phyloP scores from a whole-genome alignment of 2,113 vertebrate genomes.

The Perca schrenkii region DNA sequence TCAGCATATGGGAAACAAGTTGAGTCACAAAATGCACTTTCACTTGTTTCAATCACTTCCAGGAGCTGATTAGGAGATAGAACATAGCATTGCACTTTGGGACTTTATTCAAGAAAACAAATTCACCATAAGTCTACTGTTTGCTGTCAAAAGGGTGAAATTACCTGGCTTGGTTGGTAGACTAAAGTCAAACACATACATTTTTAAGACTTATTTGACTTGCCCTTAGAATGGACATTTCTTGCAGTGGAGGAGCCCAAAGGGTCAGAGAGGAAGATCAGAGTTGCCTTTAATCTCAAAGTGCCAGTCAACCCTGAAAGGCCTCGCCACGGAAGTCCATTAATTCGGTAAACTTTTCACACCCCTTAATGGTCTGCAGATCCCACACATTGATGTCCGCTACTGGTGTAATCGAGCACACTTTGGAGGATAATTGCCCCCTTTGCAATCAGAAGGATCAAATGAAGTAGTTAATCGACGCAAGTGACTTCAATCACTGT shows the following conservation, averaged over 20 bases:
- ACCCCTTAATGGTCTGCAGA: conserved; percentile 80
- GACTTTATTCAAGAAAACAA: neutral
- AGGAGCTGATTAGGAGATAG: neutral
- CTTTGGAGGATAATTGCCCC: conserved; percentile 81
- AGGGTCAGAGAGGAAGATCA: conserved; percentile 71
- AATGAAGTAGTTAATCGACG: conserved; percentile 83
- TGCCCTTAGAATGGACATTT: neutral
- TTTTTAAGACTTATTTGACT: neutral
- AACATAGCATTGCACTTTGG: neutral
- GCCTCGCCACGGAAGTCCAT: conserved; percentile 81
- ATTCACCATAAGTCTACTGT: neutral
- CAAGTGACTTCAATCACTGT: conserved; percentile 77
- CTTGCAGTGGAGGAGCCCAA: conserved; percentile 27
- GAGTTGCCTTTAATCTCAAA: conserved; percentile 80
- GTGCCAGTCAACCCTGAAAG: conserved; percentile 82
- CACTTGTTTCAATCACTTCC: neutral
- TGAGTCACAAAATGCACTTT: neutral
- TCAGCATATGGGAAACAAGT: too few relatives aligned
- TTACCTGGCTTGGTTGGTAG: neutral
- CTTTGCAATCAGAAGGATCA: conserved; percentile 83
- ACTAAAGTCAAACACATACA: neutral
- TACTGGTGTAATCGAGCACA: conserved; percentile 81
- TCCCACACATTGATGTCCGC: conserved; percentile 81
- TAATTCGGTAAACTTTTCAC: conserved; percentile 85
- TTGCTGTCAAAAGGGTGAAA: neutral